Percentiles rank a stretch among this genome's conserved stretches.
These are phyloP conservation scores for Diplolepis rosae DNA, from an alignment of 2,888 invertebrate genomes.

Conservation along the genomic window DNA sequence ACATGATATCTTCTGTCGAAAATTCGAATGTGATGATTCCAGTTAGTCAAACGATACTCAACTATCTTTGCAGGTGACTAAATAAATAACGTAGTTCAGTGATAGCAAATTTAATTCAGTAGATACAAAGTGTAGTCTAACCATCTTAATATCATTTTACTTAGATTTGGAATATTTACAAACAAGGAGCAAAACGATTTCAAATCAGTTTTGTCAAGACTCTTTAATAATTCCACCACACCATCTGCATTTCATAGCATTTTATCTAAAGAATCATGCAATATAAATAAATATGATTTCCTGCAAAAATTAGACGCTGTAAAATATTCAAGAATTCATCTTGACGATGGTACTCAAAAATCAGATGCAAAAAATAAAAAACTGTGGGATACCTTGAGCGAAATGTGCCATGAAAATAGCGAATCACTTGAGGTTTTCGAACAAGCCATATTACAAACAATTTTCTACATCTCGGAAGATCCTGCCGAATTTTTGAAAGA, in stretches of 20 bases:
- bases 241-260: slow-evolving; percentile 55
- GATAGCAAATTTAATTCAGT: slow-evolving; percentile 1
- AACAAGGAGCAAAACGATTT: slow-evolving; percentile 77
- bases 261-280: slow-evolving; percentile 54
- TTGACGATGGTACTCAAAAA: slow-evolving; percentile 76
- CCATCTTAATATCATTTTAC: too few species aligned
- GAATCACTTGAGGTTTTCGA: slow-evolving; percentile 74
- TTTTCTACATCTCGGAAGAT: slow-evolving; percentile 76
- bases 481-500: slow-evolving; percentile 76
- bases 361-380: slow-evolving; percentile 61
- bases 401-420: slow-evolving; percentile 67
- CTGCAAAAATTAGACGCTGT: slow-evolving; percentile 67
- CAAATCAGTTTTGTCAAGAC: slow-evolving; percentile 77
- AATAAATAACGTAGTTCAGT: not conserved
- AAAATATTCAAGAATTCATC: slow-evolving; percentile 74
- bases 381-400: slow-evolving; percentile 72
- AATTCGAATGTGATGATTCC: slow-evolving; percentile 75
- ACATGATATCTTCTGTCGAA: slow-evolving; percentile 77
- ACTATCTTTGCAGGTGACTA: slow-evolving; percentile 74
- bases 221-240: slow-evolving; percentile 76
- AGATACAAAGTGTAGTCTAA: not conserved
- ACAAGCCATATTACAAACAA: slow-evolving; percentile 76
- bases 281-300: slow-evolving; percentile 75
- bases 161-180: slow-evolving; percentile 79
- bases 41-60: slow-evolving; percentile 77